A percentile compares a stretch with the other conserved stretches of the same genome.
Conservation (phyloP, 2,888 invertebrate genomes). For the Orthosia gracilis region DNA sequence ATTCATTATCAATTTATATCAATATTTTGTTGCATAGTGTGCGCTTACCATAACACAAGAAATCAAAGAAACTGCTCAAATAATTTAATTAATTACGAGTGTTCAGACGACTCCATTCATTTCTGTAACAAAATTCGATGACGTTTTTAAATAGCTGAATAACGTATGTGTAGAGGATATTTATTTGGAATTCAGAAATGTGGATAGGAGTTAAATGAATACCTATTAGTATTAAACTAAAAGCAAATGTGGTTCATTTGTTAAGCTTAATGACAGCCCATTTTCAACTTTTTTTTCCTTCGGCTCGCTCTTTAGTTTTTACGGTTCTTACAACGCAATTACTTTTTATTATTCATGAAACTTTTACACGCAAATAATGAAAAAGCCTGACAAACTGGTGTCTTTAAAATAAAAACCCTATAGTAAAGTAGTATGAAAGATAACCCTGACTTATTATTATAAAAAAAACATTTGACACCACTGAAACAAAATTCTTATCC, state of each 20-base stretch:
- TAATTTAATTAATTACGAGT: background rate
- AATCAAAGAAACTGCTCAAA: background rate
- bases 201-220: constrained; percentile 46
- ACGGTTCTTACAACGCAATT: background rate
- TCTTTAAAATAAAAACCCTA: too few relatives aligned
- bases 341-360: background rate
- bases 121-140: constrained; percentile 47
- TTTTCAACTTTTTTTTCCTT: background rate
- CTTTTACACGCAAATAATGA: too few relatives aligned
- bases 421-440: too few relatives aligned
- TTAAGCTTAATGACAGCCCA: too few relatives aligned
- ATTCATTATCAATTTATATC: background rate
- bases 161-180: constrained; percentile 59
- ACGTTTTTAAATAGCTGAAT: constrained; percentile 66
- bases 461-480: background rate
- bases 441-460: too few relatives aligned
- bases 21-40: background rate
- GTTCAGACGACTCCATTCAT: constrained; percentile 41
- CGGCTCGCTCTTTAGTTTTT: background rate
- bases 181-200: constrained; percentile 38
- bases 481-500: constrained; percentile 50
- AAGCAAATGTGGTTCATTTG: background rate
- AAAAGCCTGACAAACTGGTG: too few relatives aligned
- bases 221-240: background rate
- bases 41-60: background rate